These are phyloP conservation scores for Sphaerophoria taeniata DNA, from an alignment of 2,888 invertebrate genomes.

Conservation along the genomic window DNA sequence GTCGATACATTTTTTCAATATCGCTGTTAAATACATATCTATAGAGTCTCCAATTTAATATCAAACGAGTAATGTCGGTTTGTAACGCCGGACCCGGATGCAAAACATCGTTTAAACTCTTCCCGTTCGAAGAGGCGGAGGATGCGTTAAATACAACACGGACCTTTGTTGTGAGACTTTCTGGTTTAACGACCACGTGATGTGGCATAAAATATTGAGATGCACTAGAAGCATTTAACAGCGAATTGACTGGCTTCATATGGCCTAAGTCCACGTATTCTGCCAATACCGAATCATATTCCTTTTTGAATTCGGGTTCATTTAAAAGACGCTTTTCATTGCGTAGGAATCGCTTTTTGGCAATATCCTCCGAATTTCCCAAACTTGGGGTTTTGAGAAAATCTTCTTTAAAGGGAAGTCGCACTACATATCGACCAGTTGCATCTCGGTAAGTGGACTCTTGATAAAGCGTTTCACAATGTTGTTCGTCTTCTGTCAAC, in stretches of 20 bases:
- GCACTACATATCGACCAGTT: neutral
- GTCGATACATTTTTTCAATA: constrained; percentile 17
- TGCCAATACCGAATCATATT: neutral
- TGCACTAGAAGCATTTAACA: neutral
- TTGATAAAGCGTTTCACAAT: neutral
- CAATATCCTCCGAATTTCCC: neutral
- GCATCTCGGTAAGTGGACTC: neutral
- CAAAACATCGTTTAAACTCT: constrained; percentile 2
- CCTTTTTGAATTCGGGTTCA: neutral
- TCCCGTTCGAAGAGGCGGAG: neutral
- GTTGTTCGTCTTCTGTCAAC: neutral
- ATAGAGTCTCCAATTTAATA: constrained; percentile 2
- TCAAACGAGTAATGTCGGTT: neutral
- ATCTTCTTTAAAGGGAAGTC: constrained; percentile 6
- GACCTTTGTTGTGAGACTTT: neutral
- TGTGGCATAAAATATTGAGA: neutral
- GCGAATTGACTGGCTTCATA: neutral
- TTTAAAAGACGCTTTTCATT: neutral
- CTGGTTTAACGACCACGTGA: constrained; percentile 2
- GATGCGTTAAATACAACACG: constrained; percentile 7
- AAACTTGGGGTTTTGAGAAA: neutral
- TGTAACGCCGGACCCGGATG: constrained; percentile 1
- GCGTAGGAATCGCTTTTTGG: neutral
- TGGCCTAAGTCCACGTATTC: neutral
- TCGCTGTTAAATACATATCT: constrained; percentile 7